Evolutionary conservation across 2,113 vertebrate species (phyloP).

Genomic region (Athene cunicularia): DNA sequence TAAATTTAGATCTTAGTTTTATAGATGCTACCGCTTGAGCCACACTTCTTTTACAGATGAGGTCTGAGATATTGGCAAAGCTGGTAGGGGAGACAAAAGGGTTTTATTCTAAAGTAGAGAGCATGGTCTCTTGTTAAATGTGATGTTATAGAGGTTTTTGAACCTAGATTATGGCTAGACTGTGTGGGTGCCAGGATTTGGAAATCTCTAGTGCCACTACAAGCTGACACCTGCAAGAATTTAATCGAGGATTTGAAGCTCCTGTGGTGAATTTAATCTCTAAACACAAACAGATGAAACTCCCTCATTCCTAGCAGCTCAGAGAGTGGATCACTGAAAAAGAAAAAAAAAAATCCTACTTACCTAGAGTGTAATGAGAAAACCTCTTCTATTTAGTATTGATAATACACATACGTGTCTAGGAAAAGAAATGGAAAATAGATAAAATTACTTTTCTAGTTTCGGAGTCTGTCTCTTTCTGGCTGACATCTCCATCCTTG

Average conservation of each 20-base stretch:
- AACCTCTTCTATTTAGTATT: neutral
- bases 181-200: neutral
- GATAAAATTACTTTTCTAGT: neutral
- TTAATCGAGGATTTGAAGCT: neutral
- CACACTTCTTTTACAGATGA: neutral
- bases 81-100: neutral
- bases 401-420: neutral
- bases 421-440: neutral
- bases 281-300: conserved; percentile 13
- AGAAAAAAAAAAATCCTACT: neutral
- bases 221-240: conserved; percentile 25
- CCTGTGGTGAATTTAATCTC: conserved; percentile 1
- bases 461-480: neutral
- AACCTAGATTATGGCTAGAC: neutral
- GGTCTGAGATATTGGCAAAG: neutral
- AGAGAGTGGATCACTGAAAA: neutral
- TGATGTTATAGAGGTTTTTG: neutral
- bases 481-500: neutral
- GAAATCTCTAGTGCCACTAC: neutral
- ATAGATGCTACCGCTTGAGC: neutral
- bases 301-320: neutral
- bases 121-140: accelerated
- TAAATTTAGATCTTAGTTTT: neutral
- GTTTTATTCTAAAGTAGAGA: neutral
- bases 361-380: neutral